Evolutionary conservation across 2,797 vertebrate species (phyloP), one percentile per base, ranked within the genome.

Genomic region (Poecilia picta): DNA sequence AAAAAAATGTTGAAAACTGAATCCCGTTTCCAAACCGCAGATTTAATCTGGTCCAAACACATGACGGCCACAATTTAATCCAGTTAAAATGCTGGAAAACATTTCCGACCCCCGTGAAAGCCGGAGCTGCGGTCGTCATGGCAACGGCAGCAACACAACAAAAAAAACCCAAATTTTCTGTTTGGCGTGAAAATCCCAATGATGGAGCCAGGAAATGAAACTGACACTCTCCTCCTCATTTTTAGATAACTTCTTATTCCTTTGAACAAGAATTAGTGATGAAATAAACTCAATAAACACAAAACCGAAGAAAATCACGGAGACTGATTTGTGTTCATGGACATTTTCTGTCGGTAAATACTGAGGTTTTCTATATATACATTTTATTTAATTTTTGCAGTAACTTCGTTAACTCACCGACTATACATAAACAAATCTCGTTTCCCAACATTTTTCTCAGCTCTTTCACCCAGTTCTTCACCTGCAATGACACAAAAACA

Each of bases 401-500:
- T 12, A 3, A 20, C 36, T 10, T 43, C 46, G 49, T 41, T 41
- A 51, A 95, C 98, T 97, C 94, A 99, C 98, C 98, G 96, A 99
- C 98, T 97, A 99, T 99, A 98, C 98, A 99, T 94, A 99, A 97
- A 97, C 97, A 99, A 89, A 99, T 99, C 91, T 99, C 98, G 85
- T 99, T 99, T 84, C 98, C 98, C 96, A 99, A 94, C 98, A 99
- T 99, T 97, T 99, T 99, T 91, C 98, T 96, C 95, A 99, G 92
- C 93, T 99, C 98, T 87, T 99, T 99, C 85, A 99, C 98, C 98
- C 98, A 99, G 93, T 98, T 99, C 97, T 99, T 99, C 91, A 99
- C 98, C 98, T 99, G 92, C n/a, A 83, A 80, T 1, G n/a, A 77
- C 23, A 89, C 0, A 74, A 70, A 81, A 43, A 72, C 3, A 23